A percentile compares a stretch with the other conserved stretches of the same genome.
phyloP scores from a whole-genome alignment of 1,140 invertebrate species.

The Laupala kohalensis region DNA sequence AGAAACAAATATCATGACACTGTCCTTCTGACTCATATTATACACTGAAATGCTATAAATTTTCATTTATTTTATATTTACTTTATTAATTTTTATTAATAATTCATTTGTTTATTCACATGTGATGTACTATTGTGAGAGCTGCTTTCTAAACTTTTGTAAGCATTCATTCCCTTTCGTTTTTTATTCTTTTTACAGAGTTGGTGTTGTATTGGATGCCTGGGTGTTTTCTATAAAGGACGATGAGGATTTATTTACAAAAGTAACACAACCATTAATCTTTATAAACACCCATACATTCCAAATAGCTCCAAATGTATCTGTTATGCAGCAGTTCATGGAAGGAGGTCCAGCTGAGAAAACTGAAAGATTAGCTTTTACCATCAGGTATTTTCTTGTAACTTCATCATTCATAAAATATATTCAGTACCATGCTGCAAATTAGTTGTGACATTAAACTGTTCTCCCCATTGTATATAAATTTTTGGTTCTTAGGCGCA shows the following conservation, averaged over 20 bases:
- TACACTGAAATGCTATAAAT: too few species aligned
- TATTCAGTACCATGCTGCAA: too few species aligned
- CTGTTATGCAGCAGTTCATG: conserved; percentile 35
- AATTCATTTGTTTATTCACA: not conserved
- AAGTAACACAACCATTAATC: conserved; percentile 40
- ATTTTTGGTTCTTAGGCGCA: too few species aligned
- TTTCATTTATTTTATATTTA: too few species aligned
- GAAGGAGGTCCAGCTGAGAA: conserved; percentile 17
- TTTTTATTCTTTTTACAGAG: conserved; percentile 25
- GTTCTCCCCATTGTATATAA: too few species aligned
- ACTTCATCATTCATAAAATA: too few species aligned
- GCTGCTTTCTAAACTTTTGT: too few species aligned
- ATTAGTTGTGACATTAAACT: too few species aligned
- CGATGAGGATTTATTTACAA: conserved; percentile 30
- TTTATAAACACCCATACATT: conserved; percentile 54
- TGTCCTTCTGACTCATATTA: too few species aligned
- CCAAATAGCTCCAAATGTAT: conserved; percentile 44
- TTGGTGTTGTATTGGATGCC: conserved; percentile 44
- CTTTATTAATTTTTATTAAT: not conserved
- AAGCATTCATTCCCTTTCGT: not conserved
- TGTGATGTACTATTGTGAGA: not conserved
- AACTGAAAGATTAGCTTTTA: conserved; percentile 27
- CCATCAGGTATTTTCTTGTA: conserved; percentile 30
- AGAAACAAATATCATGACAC: conserved; percentile 1
- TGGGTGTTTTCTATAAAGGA: conserved; percentile 56